Evolutionary conservation across 2,888 invertebrate genomes (phyloP).

Genomic region (Hyposoter didymator): DNA sequence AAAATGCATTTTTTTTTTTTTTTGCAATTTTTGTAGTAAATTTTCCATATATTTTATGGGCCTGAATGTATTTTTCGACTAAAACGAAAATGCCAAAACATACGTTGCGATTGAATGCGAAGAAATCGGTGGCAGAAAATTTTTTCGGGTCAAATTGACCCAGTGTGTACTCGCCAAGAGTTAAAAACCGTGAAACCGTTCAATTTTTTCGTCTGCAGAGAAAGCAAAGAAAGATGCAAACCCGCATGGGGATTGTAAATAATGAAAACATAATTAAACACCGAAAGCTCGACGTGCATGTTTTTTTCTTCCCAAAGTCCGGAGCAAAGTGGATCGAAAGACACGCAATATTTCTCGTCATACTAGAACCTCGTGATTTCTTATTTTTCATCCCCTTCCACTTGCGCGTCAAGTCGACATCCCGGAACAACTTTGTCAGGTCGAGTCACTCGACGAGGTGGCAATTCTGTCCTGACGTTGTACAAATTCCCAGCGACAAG

Average conservation of each 20-base stretch:
- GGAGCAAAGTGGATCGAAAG: not conserved
- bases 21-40: too few relatives aligned
- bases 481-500: slow-evolving; percentile 34
- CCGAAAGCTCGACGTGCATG: not conserved
- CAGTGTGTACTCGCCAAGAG: too few relatives aligned
- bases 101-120: too few relatives aligned
- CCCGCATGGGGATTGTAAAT: not conserved
- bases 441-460: slow-evolving; percentile 10
- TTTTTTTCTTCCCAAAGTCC: not conserved
- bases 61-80: too few relatives aligned
- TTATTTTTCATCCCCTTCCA: not conserved
- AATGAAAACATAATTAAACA: too few relatives aligned
- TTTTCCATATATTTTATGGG: too few relatives aligned
- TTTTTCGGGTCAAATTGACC: too few relatives aligned
- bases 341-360: not conserved
- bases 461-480: slow-evolving; percentile 10
- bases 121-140: too few relatives aligned
- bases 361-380: not conserved
- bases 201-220: not conserved
- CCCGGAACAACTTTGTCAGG: slow-evolving; percentile 35
- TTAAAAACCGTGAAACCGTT: too few relatives aligned
- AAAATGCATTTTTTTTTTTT: too few relatives aligned
- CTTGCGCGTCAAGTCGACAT: slow-evolving; percentile 14
- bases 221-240: not conserved
- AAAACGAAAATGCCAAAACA: too few relatives aligned